phyloP scores from a whole-genome alignment of 2,113 vertebrate genomes.

The Rhea americana region DNA sequence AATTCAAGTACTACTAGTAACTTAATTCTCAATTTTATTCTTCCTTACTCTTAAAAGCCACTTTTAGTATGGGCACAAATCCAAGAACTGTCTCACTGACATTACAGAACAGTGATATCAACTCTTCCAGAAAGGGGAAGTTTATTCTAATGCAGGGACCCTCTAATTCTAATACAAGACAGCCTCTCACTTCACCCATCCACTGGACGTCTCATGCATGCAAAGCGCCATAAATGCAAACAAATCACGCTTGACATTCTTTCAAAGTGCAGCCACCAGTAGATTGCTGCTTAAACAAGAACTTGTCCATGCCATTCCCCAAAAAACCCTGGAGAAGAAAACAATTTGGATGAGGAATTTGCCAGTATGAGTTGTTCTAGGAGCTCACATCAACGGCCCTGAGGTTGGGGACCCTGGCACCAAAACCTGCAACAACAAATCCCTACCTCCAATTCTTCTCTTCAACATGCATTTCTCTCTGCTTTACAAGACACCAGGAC shows the following conservation, averaged over 20 bases:
- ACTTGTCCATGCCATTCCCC: neutral
- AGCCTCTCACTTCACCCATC: neutral
- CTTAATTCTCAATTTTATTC: neutral
- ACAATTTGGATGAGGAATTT: neutral
- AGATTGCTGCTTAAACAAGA: neutral
- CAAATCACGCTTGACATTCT: neutral
- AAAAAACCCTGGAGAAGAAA: neutral
- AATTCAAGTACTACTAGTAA: neutral
- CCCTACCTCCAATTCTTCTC: neutral
- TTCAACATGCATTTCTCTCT: neutral
- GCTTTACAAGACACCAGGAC: neutral
- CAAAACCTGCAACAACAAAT: neutral
- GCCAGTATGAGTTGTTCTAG: neutral
- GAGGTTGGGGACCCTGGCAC: neutral
- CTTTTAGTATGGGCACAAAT: neutral
- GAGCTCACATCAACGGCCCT: neutral
- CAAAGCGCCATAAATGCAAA: neutral
- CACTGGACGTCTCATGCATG: neutral
- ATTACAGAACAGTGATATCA: neutral
- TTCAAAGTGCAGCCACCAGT: neutral
- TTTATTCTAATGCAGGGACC: neutral
- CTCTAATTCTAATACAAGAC: neutral
- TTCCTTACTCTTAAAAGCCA: neutral
- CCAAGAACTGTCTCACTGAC: rapidly evolving
- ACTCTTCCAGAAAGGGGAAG: neutral